phyloP scores from a whole-genome alignment of 2,888 invertebrate species.

The Orchesella flavescens region DNA sequence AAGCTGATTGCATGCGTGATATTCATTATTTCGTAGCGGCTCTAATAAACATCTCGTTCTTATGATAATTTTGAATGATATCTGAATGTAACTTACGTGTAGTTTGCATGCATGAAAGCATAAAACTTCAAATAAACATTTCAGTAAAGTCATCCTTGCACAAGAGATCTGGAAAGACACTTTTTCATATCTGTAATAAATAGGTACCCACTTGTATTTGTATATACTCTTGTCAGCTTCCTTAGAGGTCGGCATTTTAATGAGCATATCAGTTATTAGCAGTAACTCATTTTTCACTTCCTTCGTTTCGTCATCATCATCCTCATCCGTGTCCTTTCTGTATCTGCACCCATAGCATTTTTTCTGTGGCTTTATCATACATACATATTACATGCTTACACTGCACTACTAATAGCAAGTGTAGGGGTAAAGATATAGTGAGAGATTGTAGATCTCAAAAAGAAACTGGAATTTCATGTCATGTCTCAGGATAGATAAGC shows the following conservation, averaged over 20 bases:
- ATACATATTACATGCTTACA: background rate
- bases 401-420: background rate
- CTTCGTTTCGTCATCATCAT: conserved; percentile 35
- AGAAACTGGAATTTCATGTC: conserved; percentile 56
- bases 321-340: conserved; percentile 28
- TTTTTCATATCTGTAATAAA: background rate
- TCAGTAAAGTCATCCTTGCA: no score
- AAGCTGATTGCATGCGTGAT: conserved; percentile 59
- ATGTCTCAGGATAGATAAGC: conserved; percentile 17
- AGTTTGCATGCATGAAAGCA: conserved; percentile 5
- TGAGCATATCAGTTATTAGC: conserved; percentile 63
- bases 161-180: conserved; percentile 10
- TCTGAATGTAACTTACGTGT: conserved; percentile 19
- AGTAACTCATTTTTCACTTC: conserved; percentile 63
- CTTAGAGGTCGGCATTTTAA: conserved; percentile 52
- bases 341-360: conserved; percentile 9
- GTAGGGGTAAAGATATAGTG: no score
- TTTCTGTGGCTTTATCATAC: background rate
- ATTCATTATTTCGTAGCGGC: conserved; percentile 47
- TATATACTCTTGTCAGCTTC: background rate
- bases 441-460: conserved; percentile 13
- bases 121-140: no score
- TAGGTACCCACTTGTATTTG: background rate
- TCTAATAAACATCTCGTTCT: conserved; percentile 28
- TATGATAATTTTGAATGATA: conserved; percentile 52